Evolutionary conservation across 2,797 vertebrate species (phyloP).

Genomic region (Rhabdomys pumilio): DNA sequence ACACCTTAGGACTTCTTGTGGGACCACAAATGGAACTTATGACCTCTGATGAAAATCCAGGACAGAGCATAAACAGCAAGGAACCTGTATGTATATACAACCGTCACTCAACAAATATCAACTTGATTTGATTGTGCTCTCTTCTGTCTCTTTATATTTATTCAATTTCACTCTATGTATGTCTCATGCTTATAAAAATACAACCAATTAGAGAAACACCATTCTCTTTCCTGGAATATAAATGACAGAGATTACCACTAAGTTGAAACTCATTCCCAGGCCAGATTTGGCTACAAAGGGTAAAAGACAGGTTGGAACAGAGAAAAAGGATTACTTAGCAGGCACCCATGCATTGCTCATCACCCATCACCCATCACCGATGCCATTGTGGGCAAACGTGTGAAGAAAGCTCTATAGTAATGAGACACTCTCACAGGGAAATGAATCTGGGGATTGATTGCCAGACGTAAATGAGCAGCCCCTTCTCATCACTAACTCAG

Average conservation of each 20-base stretch:
- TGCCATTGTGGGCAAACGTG: not conserved
- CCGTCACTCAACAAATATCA: not conserved
- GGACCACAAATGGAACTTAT: not conserved
- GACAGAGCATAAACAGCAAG: not conserved
- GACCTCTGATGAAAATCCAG: not conserved
- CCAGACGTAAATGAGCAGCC: conserved; percentile 17
- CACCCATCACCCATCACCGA: not conserved
- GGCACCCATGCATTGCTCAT: not conserved
- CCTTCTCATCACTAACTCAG: conserved; percentile 6
- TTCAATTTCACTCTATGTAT: conserved; percentile 34
- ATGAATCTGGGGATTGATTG: not conserved
- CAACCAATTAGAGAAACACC: not conserved
- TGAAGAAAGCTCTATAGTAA: not conserved
- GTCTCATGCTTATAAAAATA: conserved; percentile 17
- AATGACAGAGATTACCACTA: conserved; percentile 3
- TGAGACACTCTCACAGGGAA: not conserved
- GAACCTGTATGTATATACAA: not conserved
- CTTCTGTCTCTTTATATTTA: conserved; percentile 42
- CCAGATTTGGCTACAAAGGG: not conserved
- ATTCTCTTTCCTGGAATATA: not conserved
- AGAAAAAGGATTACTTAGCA: not conserved
- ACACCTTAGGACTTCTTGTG: not conserved
- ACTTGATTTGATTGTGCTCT: not conserved
- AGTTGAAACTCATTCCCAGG: not conserved
- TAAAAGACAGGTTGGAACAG: conserved; percentile 13